Conservation (phyloP, 2,888 invertebrate genomes). For the Dorcus hopei region DNA sequence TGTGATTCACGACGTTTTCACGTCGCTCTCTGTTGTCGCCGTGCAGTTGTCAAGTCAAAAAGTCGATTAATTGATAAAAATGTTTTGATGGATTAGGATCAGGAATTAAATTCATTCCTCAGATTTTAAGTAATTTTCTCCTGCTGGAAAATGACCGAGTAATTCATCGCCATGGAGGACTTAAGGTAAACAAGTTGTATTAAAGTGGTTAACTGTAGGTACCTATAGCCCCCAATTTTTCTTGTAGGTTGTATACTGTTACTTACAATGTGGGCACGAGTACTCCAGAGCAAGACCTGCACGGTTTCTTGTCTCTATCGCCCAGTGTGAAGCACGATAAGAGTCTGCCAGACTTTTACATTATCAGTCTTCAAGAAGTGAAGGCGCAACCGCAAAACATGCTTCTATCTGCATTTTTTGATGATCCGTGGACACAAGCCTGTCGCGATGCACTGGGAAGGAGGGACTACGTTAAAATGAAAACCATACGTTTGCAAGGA, state of each 20-base stretch:
- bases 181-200: too few species aligned
- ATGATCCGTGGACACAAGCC: conserved; percentile 80
- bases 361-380: conserved; percentile 85
- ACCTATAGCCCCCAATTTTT: too few species aligned
- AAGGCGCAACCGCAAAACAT: conserved; percentile 84
- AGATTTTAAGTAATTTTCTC: too few species aligned
- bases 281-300: conserved; percentile 68
- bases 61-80: too few species aligned
- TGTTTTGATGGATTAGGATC: too few species aligned
- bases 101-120: too few species aligned
- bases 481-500: conserved; percentile 80
- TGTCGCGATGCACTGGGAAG: conserved; percentile 67
- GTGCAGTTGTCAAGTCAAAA: too few species aligned
- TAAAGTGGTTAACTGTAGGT: too few species aligned
- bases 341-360: conserved; percentile 76
- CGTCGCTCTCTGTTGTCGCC: too few species aligned
- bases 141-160: too few species aligned
- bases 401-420: conserved; percentile 74
- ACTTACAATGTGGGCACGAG: conserved; percentile 91
- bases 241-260: conserved; percentile 70
- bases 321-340: conserved; percentile 60
- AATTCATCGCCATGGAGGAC: too few species aligned
- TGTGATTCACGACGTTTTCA: too few species aligned
- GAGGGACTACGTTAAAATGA: conserved; percentile 73
- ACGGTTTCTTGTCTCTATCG: conserved; percentile 66